Conservation (phyloP, 1,140 invertebrate species). For the Penaeus indicus region DNA sequence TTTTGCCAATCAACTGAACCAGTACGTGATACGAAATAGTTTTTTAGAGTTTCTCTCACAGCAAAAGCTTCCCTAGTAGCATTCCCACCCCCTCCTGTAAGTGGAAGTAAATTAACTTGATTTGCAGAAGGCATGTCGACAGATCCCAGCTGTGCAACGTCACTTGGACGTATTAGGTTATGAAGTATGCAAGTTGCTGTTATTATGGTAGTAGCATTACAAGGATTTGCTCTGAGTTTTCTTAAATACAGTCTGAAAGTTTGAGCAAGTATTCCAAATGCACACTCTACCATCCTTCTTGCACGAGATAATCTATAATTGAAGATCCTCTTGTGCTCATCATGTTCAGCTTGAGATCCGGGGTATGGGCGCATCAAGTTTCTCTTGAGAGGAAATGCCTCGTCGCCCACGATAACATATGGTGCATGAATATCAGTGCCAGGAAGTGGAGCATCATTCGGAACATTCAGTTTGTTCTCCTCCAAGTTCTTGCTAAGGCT, state of each 20-base stretch:
- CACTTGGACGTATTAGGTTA: slow-evolving; percentile 40
- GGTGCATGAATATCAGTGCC: neutral
- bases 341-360: neutral
- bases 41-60: slow-evolving; percentile 43
- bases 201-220: slow-evolving; percentile 4
- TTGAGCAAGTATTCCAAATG: slow-evolving; percentile 35
- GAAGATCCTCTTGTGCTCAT: slow-evolving; percentile 5
- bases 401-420: slow-evolving; percentile 3
- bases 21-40: slow-evolving; percentile 37
- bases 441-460: slow-evolving; percentile 3
- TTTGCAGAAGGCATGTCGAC: slow-evolving; percentile 37
- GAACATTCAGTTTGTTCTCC: slow-evolving; percentile 6
- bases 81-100: slow-evolving; percentile 41
- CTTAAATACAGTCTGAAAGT: slow-evolving; percentile 48
- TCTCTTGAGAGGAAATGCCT: neutral
- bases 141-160: slow-evolving; percentile 30
- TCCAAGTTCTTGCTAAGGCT: slow-evolving; percentile 6
- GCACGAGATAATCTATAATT: slow-evolving; percentile 31
- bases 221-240: slow-evolving; percentile 36
- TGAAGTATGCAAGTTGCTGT: slow-evolving; percentile 43
- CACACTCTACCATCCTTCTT: slow-evolving; percentile 30
- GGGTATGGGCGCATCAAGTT: slow-evolving; percentile 4
- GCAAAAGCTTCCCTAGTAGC: slow-evolving; percentile 26
- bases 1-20: slow-evolving; percentile 48
- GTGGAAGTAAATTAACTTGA: slow-evolving; percentile 9